Evolutionary conservation across 2,113 vertebrate species (phyloP), one percentile per base, ranked within the genome.

Genomic region (Eulemur macaco): DNA sequence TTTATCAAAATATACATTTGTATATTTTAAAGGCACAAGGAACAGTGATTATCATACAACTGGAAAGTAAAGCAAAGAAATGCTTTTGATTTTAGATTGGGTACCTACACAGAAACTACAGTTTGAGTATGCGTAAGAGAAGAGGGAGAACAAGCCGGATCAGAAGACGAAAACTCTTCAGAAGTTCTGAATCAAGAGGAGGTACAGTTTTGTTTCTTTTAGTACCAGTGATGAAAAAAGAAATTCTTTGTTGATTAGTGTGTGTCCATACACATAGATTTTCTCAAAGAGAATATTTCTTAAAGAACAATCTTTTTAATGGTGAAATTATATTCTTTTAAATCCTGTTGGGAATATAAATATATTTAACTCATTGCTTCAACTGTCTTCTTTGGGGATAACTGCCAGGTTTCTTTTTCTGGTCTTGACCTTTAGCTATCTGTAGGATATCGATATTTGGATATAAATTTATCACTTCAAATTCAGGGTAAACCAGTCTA

Each of bases 71-170:
- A 37, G 21, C n/a, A 20, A 50, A 94, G n/a, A 86, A 63, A 69
- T 64, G 64, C 23, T 39, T 31, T 80, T 45, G n/a, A 12, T 85
- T 92, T 39, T 74, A 96, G 86, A 1, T 66, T 81, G 8, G 87
- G 5, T 77, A 68, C 34, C 81, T 54, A 66, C 83, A 23, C 63
- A 68, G 86, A 89, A 94, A 66, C 34, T 52, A 7, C 0, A 42
- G 50, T 42, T 14, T 80, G 73, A 96, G 8, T 8, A 99, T 99
- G 99, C 98, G 37, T 96, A 98, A 97, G 64, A 69, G 83, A 87
- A 98, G 94, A 98, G 99, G 99, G 27, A 98, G 99, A 47, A 98
- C 99, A 13, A 88, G 96, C 60, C 97, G 99, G 60, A 95, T 96
- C 64, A 98, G 98, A 88, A 98, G 92, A 94, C 98, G 96, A 58